Evolutionary conservation across 2,797 vertebrate species (phyloP).

Genomic region (Pseudomugil gertrudae): DNA sequence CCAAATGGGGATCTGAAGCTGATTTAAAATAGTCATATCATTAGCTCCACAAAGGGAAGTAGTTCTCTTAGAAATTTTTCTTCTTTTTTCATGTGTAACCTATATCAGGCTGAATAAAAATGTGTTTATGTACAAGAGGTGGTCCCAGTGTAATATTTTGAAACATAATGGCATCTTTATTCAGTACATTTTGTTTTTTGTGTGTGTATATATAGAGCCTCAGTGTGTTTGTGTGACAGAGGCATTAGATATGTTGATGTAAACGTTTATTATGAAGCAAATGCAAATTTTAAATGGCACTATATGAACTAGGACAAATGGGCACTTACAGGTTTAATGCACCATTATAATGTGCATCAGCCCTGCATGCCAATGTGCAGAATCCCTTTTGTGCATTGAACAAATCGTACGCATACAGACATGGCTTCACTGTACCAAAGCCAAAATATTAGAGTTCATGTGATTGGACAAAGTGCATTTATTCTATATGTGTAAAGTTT

Average conservation of each 20-base stretch:
- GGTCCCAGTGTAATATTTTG: slow-evolving; percentile 46
- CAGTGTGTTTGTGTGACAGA: background rate
- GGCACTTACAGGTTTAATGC: background rate
- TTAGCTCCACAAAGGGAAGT: slow-evolving; percentile 82
- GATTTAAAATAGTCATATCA: slow-evolving; percentile 74
- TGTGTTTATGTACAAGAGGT: slow-evolving; percentile 75
- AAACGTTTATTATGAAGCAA: background rate
- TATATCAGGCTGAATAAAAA: slow-evolving; percentile 83
- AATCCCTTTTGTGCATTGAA: background rate
- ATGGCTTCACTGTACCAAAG: no score
- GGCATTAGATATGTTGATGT: background rate
- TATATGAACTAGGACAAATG: background rate
- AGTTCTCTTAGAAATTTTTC: slow-evolving; percentile 74
- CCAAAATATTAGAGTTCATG: background rate
- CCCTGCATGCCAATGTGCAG: background rate
- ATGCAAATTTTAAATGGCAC: background rate
- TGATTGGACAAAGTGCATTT: background rate
- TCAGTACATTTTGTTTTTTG: no score
- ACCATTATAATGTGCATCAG: no score
- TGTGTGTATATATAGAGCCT: background rate
- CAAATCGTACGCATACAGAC: background rate
- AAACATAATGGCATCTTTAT: background rate
- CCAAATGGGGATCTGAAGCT: slow-evolving; percentile 62
- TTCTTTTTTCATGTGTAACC: slow-evolving; percentile 77
- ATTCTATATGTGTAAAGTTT: background rate